phyloP scores from a whole-genome alignment of 2,888 invertebrate genomes.

The Acanthopleura granulata region DNA sequence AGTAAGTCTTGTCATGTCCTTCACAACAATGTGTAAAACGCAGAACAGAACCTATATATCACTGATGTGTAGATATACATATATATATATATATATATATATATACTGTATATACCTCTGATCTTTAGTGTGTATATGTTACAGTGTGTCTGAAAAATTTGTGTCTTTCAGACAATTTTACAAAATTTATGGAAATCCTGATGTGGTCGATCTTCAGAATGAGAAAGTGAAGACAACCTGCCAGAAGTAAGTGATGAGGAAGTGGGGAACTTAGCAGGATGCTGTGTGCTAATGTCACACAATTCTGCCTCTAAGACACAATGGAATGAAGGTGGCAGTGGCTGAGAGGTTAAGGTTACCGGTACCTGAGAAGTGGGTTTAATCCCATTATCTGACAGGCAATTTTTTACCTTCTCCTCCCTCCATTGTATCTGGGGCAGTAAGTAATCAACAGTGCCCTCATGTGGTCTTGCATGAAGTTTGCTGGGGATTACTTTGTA shows the following conservation, averaged over 20 bases:
- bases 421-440: neutral
- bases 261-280: neutral
- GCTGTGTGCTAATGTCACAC: neutral
- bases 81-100: too few relatives aligned
- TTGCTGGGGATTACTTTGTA: too few relatives aligned
- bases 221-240: constrained; percentile 48
- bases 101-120: neutral
- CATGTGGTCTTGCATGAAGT: too few relatives aligned
- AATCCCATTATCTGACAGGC: neutral
- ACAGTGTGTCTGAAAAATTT: constrained; percentile 2
- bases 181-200: constrained; percentile 63
- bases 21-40: too few relatives aligned
- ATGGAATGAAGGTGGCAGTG: too few relatives aligned
- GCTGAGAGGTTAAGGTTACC: too few relatives aligned
- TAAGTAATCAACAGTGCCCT: too few relatives aligned
- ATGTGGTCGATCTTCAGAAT: constrained; percentile 58
- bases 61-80: too few relatives aligned
- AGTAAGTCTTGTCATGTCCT: too few relatives aligned
- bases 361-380: too few relatives aligned
- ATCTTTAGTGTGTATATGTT: neutral
- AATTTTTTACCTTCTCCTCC: neutral
- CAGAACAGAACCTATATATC: too few relatives aligned
- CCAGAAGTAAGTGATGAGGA: constrained; percentile 43
- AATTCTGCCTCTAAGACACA: neutral
- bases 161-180: constrained; percentile 68